Conservation (phyloP, 2,888 invertebrate genomes). For the Xanthia icteritia region DNA sequence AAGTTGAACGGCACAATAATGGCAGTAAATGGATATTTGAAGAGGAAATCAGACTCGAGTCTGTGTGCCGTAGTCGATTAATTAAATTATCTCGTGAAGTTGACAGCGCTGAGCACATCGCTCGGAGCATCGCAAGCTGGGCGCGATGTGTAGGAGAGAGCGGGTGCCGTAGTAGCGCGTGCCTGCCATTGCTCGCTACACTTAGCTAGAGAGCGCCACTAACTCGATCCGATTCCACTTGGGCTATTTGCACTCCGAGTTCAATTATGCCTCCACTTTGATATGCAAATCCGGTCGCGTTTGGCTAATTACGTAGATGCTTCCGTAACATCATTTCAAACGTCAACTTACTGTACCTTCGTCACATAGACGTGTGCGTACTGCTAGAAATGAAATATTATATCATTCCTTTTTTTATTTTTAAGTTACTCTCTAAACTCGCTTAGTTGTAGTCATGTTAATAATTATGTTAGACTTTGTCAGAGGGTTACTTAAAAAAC, state of each 20-base stretch:
- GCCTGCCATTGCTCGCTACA: slow-evolving; percentile 78
- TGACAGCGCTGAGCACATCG: slow-evolving; percentile 73
- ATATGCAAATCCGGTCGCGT: slow-evolving; percentile 89
- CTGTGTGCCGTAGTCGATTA: slow-evolving; percentile 84
- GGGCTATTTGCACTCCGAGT: slow-evolving; percentile 88
- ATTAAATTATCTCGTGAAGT: slow-evolving; percentile 86
- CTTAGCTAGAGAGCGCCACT: slow-evolving; percentile 83
- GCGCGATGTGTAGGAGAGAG: slow-evolving; percentile 61
- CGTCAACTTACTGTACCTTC: slow-evolving; percentile 76
- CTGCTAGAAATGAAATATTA: slow-evolving; percentile 5
- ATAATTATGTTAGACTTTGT: slow-evolving; percentile 4
- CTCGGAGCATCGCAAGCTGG: slow-evolving; percentile 59
- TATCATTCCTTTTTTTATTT: slow-evolving; percentile 14
- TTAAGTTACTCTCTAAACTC: background rate
- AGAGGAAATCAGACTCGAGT: slow-evolving; percentile 85
- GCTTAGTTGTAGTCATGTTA: background rate
- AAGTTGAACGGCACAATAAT: slow-evolving; percentile 85
- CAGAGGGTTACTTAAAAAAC: background rate
- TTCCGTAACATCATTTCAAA: slow-evolving; percentile 83
- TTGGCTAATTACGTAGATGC: slow-evolving; percentile 88
- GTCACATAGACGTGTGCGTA: slow-evolving; percentile 18
- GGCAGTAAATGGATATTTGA: slow-evolving; percentile 87
- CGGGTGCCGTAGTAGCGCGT: slow-evolving; percentile 51
- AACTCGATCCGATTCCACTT: slow-evolving; percentile 88
- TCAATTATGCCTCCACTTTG: slow-evolving; percentile 89